Evolutionary conservation across 1,140 invertebrate genomes (phyloP).

Genomic region (Drosophila nigromelanica): DNA sequence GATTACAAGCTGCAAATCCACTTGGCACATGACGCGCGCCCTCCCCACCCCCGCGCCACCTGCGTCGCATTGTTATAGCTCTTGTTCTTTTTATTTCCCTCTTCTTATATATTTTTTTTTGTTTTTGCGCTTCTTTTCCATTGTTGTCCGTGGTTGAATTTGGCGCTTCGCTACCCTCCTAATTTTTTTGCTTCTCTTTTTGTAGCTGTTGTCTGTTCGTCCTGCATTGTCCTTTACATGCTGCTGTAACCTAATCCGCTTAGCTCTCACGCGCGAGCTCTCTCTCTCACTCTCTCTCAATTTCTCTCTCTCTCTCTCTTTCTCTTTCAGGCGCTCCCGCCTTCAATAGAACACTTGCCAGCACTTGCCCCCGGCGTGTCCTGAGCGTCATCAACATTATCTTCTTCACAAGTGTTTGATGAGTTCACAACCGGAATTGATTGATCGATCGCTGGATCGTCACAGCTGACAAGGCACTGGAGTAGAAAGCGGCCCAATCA

Average conservation of each 20-base stretch:
- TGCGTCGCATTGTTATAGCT: slow-evolving; percentile 21
- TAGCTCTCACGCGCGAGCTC: slow-evolving; percentile 7
- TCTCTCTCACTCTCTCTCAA: neutral
- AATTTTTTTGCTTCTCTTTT: neutral
- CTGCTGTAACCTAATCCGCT: slow-evolving; percentile 70
- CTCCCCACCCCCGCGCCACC: slow-evolving; percentile 12
- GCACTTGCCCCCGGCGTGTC: slow-evolving; percentile 5
- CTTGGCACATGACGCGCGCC: slow-evolving; percentile 67
- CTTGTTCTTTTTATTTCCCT: slow-evolving; percentile 4
- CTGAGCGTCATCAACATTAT: slow-evolving; percentile 5
- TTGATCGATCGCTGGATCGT: slow-evolving; percentile 25
- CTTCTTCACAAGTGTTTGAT: slow-evolving; percentile 27
- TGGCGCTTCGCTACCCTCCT: slow-evolving; percentile 33
- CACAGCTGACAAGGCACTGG: slow-evolving; percentile 3
- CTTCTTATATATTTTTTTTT: neutral
- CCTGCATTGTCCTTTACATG: slow-evolving; percentile 62
- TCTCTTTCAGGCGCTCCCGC: neutral
- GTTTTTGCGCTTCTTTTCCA: slow-evolving; percentile 12
- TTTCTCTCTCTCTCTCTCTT: neutral
- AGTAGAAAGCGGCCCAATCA: neutral
- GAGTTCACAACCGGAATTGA: slow-evolving; percentile 16
- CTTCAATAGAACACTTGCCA: slow-evolving; percentile 24
- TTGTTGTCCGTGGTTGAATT: slow-evolving; percentile 51
- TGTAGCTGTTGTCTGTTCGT: slow-evolving; percentile 15
- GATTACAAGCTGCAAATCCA: slow-evolving; percentile 74